These are phyloP conservation scores for Drosophila neoperkinsi DNA, from an alignment of 2,888 invertebrate genomes.

Conservation along the genomic window DNA sequence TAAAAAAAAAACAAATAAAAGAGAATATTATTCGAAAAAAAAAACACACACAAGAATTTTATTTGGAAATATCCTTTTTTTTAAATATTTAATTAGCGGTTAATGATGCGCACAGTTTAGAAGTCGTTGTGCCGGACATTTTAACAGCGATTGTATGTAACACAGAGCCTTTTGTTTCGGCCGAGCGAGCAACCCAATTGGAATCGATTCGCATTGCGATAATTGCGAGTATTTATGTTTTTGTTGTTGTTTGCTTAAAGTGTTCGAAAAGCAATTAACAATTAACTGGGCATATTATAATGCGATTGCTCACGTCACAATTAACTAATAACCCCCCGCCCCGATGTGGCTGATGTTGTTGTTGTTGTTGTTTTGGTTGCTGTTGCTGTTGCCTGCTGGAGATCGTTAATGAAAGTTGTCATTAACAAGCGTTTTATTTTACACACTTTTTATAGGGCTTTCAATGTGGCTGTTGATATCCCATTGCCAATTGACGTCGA, in stretches of 20 bases:
- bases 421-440: slow-evolving; percentile 57
- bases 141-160: slow-evolving; percentile 54
- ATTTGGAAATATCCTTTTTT: slow-evolving; percentile 60
- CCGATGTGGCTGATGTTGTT: background rate
- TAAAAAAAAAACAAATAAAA: slow-evolving; percentile 77
- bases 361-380: background rate
- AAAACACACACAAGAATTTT: slow-evolving; percentile 50
- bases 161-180: slow-evolving; percentile 22
- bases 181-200: slow-evolving; percentile 20
- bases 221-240: slow-evolving; percentile 57
- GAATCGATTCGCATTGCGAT: slow-evolving; percentile 48
- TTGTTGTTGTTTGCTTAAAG: slow-evolving; percentile 66
- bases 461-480: slow-evolving; percentile 31
- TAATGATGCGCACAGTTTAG: slow-evolving; percentile 22
- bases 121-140: slow-evolving; percentile 42
- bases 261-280: slow-evolving; percentile 78
- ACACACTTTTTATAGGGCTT: slow-evolving; percentile 43
- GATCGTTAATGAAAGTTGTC: slow-evolving; percentile 68
- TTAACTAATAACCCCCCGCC: slow-evolving; percentile 69
- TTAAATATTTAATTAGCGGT: slow-evolving; percentile 62
- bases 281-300: slow-evolving; percentile 73
- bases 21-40: slow-evolving; percentile 79
- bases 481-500: slow-evolving; percentile 36
- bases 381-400: slow-evolving; percentile 9
- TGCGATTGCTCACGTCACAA: slow-evolving; percentile 71